Evolutionary conservation across 1,140 invertebrate species (phyloP).

Genomic region (Lerema accius): DNA sequence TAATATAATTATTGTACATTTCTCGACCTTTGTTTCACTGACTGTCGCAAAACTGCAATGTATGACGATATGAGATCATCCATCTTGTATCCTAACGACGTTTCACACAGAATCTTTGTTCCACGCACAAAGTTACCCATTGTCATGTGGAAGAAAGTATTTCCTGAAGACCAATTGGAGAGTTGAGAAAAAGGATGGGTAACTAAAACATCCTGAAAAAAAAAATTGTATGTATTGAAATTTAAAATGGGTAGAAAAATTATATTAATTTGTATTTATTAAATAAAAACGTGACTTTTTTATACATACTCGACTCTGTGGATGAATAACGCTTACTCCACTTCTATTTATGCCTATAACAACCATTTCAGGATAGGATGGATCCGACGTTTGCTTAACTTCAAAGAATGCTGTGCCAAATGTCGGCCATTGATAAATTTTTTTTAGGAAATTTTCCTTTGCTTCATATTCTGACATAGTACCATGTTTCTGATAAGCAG

Average conservation of each 20-base stretch:
- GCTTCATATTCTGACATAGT: constrained; percentile 86
- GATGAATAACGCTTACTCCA: constrained; percentile 95
- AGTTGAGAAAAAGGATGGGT: constrained; percentile 94
- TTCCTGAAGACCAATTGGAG: constrained; percentile 96
- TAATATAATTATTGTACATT: constrained; percentile 16
- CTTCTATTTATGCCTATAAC: constrained; percentile 95
- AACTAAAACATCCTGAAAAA: constrained; percentile 88
- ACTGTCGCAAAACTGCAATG: constrained; percentile 83
- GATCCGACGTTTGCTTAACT: constrained; percentile 94
- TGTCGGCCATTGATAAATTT: constrained; percentile 91
- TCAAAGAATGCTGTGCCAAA: constrained; percentile 98
- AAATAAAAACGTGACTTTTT: too few relatives aligned
- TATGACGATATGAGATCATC: constrained; percentile 98
- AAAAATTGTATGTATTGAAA: constrained; percentile 12
- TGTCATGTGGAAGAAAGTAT: constrained; percentile 97
- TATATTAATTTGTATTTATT: too few relatives aligned
- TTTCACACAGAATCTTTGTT: constrained; percentile 95
- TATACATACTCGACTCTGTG: constrained; percentile 88
- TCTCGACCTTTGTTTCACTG: constrained; percentile 54
- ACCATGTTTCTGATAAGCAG: constrained; percentile 86
- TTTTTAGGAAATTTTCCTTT: constrained; percentile 92
- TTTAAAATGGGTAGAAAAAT: too few relatives aligned
- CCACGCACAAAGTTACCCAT: constrained; percentile 94
- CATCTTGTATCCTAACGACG: constrained; percentile 97
- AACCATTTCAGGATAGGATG: constrained; percentile 92